Conservation (phyloP, 2,797 vertebrate species). For the Periparus ater region DNA sequence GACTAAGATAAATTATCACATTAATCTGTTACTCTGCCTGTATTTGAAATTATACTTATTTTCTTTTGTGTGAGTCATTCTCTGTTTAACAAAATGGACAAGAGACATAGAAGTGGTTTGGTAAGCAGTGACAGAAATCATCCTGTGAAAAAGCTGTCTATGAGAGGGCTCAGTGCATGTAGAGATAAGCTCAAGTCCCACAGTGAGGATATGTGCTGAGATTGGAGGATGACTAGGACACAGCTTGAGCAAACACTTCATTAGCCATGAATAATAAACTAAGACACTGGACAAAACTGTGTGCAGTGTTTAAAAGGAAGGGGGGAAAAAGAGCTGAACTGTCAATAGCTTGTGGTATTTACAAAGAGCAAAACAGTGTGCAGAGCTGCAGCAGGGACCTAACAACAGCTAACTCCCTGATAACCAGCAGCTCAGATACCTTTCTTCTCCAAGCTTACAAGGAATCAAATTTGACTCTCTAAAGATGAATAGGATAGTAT, state of each 20-base stretch:
- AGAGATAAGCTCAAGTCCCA: slow-evolving; percentile 33
- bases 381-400: not conserved
- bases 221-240: slow-evolving; percentile 20
- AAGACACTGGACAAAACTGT: slow-evolving; percentile 33
- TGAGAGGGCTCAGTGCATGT: not conserved
- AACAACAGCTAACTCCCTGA: not conserved
- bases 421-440: not conserved
- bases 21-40: slow-evolving; percentile 1
- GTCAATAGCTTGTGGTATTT: not conserved
- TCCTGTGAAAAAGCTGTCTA: not conserved
- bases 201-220: slow-evolving; percentile 39
- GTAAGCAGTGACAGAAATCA: slow-evolving; percentile 9
- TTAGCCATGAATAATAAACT: slow-evolving; percentile 54
- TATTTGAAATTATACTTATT: slow-evolving; percentile 18
- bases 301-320: not conserved
- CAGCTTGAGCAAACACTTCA: slow-evolving; percentile 53
- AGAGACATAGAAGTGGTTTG: not conserved
- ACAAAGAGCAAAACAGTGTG: not conserved
- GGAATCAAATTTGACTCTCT: not conserved
- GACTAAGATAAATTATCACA: slow-evolving; percentile 31
- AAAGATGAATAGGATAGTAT: not conserved
- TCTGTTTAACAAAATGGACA: slow-evolving; percentile 22
- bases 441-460: not conserved
- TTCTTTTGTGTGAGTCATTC: not conserved
- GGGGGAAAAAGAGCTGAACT: not conserved